Evolutionary conservation across 23 tunicate genomes (phyloP), one percentile per base, ranked within the genome.

Genomic region (Corella eumyota): DNA sequence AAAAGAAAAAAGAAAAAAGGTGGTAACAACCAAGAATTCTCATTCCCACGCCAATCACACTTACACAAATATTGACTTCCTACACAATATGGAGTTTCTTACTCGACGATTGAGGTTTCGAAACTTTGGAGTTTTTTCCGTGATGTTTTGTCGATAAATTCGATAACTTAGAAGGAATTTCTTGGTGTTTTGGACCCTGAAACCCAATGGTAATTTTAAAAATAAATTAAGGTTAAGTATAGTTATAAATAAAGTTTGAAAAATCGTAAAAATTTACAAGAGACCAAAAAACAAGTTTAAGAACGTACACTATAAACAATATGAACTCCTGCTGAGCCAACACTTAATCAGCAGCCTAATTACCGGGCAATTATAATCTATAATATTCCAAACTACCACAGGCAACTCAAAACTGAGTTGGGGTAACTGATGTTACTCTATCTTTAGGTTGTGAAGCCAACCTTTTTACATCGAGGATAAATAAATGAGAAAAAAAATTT

Each of bases 51-150:
- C n/a, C n/a, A n/a, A n/a, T n/a, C n/a, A n/a, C n/a, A n/a, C n/a
- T n/a, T n/a, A n/a, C n/a, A n/a, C n/a, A n/a, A n/a, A n/a, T n/a
- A n/a, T n/a, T n/a, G n/a, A n/a, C n/a, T n/a, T 61, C 61, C 67
- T 66, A 75, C 40, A 75, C 82, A 58, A 66, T 58, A 66, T 75
- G 82, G 22, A 31, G 82, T 50, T 34, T 75, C 82, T 75, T 75
- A 48, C 73, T 65, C 50, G 82, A 66, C 38, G 60, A n/a, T 32
- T 50, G 59, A 1, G 45, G 28, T 70, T 37, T 61, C 33, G 72
- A 30, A 59, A 59, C 6, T 13, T 29, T 45, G 29, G 56, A 36
- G 25, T 71, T 2, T 58, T 67, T 29, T 30, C 13, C 31, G 59
- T 22, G 33, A 28, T 13, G 26, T 34, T 4, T 34, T 31, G 68